Evolutionary conservation across 1,140 invertebrate species (phyloP), one percentile per base, ranked within the genome.

Genomic region (Orius insidiosus): DNA sequence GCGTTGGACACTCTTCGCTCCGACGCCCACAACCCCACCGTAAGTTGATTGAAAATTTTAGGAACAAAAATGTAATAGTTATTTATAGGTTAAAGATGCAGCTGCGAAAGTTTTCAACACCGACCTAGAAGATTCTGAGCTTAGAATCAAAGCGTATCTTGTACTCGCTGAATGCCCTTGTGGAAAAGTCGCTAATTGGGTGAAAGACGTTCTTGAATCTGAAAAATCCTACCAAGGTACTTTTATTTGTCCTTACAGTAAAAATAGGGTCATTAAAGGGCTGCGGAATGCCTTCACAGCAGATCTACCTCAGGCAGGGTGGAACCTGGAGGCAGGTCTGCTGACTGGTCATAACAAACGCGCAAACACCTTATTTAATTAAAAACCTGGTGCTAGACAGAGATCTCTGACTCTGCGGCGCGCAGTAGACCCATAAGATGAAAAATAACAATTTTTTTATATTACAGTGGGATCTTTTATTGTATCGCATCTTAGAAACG

Each of bases 121-220:
- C 58, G 65, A 63, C 2, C 70, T 78, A 44, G 72, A 85, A 56
- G 86, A 93, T 59, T 76, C 84, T 5, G 89, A 96, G 62, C 59
- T 94, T 6, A 72, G 90, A 43, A 93, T 93, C 57, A 81, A 81
- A 58, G 75, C 79, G 3, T 94, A 90, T 57, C 63, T 92, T n/a
- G 74, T 76, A 1, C 60, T 83, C 0, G 76, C 85, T 42, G 65
- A 71, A 15, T 90, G 86, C 55, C 77, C 87, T 0, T 75, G 69
- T 45, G 67, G 64, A 0, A 66, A 76, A 11, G 68, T 76, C 3
- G 76, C 79, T 1, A 70, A 69, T 13, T 68, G 72, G 19, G 60
- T 95, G 32, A 77, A 80, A 50, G 63, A 59, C 47, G 45, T 59
- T 2, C 34, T 57, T 0, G 57, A 60, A 10, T 60, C 54, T 9